Base-by-base conservation (phyloP, 2,113 vertebrate genomes). In the Pseudonaja textilis region DNA sequence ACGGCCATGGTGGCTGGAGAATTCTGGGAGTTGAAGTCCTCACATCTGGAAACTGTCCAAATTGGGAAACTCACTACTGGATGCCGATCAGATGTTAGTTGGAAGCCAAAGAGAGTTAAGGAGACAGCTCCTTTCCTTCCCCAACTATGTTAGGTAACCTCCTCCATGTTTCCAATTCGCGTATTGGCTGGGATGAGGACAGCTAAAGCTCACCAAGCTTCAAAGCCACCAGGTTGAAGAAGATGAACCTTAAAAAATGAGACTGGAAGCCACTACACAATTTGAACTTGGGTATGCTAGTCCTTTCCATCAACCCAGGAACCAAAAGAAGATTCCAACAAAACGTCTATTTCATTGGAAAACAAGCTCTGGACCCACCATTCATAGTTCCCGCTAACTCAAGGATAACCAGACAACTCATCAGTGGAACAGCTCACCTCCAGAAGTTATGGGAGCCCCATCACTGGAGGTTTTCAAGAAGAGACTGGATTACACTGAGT, bases 371-470 rank as follows among this genome's bases (percentile, higher is more conserved):
- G 0, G 87, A 64, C 6, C 14, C 2, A 1, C 25, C 11, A 90
- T 64, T 92, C 54, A 10, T 90, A 69, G 59, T 42, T 54, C 0
- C 0, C 1, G 11, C 7, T 0, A 0, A 64, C 42, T n/a, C 29
- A 50, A 69, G 39, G 0, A 0, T 45, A 74, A 56, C 45, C 85
- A 0, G 29, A 2, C 69, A 85, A 59, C 20, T 7, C 18, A 3
- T 0, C 54, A 16, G 16, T 55, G 54, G 54, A 55, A 55, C 55
- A 20, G 18, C 16, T 55, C 18, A 12, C 55, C 55, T 5, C 55
- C 4, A 5, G 55, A 55, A 55, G 55, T 20, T 55, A 4, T 55
- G 55, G 55, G 1, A 20, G 55, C 4, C 18, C 55, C 55, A 18
- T 55, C 18, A 55, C 55, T 18, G 55, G 55, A 55, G 16, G 54